Percentiles rank a stretch among this genome's conserved stretches.
Conservation (phyloP, 2,797 vertebrate genomes). For the Crocodylus rhombifer region DNA sequence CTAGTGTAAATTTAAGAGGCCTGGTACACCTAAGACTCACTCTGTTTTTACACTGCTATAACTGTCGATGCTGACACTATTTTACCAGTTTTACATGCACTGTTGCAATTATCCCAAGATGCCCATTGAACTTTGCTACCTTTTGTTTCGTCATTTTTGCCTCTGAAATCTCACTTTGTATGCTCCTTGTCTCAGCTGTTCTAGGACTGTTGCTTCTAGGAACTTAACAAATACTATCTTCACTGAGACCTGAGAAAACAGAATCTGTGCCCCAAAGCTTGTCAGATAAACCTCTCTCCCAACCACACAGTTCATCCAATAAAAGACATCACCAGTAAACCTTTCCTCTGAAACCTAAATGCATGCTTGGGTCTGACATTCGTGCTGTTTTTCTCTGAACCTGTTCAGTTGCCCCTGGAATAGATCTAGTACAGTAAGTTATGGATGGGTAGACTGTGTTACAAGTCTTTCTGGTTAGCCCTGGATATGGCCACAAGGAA, state of each 20-base stretch:
- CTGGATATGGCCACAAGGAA: neutral
- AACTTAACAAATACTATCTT: neutral
- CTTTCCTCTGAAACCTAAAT: neutral
- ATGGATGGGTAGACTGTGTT: neutral
- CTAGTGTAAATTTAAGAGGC: conserved; percentile 2
- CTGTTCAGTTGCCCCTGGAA: neutral
- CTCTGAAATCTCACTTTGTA: conserved; percentile 38
- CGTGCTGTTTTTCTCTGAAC: neutral
- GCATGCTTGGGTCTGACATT: neutral
- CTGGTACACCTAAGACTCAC: neutral
- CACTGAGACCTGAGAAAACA: neutral
- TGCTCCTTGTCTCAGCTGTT: neutral
- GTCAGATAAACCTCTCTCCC: too few relatives aligned
- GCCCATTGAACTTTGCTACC: neutral
- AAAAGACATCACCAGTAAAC: too few relatives aligned
- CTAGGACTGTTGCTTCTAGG: conserved; percentile 25
- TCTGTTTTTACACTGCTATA: neutral
- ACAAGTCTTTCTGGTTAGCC: neutral
- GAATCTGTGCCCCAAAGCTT: too few relatives aligned
- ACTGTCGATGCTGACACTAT: neutral
- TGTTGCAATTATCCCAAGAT: neutral
- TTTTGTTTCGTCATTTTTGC: conserved; percentile 22
- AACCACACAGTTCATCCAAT: too few relatives aligned
- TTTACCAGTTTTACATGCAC: neutral
- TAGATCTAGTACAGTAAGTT: neutral